Conservation (phyloP, 2,113 vertebrate genomes). For the Lepisosteus osseus region DNA sequence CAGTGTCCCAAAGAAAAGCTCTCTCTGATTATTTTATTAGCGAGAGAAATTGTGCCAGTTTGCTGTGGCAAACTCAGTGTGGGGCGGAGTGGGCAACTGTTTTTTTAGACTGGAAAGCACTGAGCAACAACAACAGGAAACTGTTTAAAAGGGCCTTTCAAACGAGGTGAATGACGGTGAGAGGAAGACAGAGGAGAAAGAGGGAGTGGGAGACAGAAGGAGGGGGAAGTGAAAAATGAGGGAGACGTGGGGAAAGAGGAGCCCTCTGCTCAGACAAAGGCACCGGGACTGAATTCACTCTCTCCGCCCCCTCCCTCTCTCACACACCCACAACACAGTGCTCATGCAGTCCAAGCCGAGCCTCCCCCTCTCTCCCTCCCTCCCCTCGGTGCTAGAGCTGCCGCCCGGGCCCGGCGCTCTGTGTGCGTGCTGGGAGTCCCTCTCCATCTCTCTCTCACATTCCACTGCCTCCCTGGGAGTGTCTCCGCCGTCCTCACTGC, state of each 20-base stretch:
- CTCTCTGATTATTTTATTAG: background rate
- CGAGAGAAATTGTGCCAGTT: background rate
- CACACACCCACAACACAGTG: slow-evolving; percentile 36
- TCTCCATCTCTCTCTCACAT: background rate
- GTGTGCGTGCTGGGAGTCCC: background rate
- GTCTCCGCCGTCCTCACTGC: too few relatives aligned
- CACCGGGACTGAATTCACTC: slow-evolving; percentile 26
- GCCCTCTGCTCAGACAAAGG: background rate
- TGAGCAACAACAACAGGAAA: slow-evolving; percentile 9
- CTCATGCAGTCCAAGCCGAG: slow-evolving; percentile 47
- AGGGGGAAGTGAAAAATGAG: slow-evolving; percentile 18
- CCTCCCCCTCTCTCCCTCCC: slow-evolving; percentile 27
- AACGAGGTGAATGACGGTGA: slow-evolving; percentile 20
- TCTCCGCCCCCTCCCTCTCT: slow-evolving; percentile 40
- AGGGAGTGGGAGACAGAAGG: slow-evolving; percentile 21
- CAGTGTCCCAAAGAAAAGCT: too few relatives aligned
- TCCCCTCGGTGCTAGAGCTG: slow-evolving; percentile 41
- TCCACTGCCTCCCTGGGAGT: too few relatives aligned
- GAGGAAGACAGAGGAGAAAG: slow-evolving; percentile 29
- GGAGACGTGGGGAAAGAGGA: slow-evolving; percentile 28
- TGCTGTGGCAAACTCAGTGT: background rate
- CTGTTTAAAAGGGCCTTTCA: slow-evolving; percentile 6
- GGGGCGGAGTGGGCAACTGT: background rate
- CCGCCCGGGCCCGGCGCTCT: slow-evolving; percentile 14
- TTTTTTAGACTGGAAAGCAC: slow-evolving; percentile 5